Base-by-base conservation (phyloP, 1,140 invertebrate genomes). In the Pachyrhynchus sulphureomaculatus region DNA sequence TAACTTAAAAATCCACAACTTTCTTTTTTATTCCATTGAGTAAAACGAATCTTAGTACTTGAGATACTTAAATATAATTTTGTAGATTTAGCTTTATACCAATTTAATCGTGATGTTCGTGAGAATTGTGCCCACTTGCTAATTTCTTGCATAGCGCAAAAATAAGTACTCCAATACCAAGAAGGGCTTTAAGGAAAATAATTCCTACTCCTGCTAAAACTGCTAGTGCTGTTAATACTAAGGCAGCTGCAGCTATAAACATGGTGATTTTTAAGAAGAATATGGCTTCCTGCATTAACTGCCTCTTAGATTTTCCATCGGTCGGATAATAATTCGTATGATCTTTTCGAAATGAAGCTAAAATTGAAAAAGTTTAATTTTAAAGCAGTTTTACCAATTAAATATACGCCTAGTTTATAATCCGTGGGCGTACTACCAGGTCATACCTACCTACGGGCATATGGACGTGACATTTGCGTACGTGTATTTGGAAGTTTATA, bases 391-490 rank as follows among this genome's bases (percentile, higher is more conserved):
- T 45, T 6, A 42, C 15, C 9, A 18, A 32, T 44, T 49, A n/a
- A n/a, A n/a, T n/a, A n/a, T n/a, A n/a, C n/a, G n/a, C n/a, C n/a
- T n/a, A n/a, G 18, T 45, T 2, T 20, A 5, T 13, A 23, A 1
- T 4, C 4, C 15, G 13, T 20, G 24, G 59, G 45, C 32, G 51
- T 61, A 53, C 39, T 26, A 37, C 59, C 44, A 29, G 59, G 49
- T 54, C 59, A 48, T 33, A 36, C 39, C 51, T 51, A 51, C 49
- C 47, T 61, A 49, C 33, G 59, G 59, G 51, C 21, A n/a, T 8
- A 17, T 23, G 29, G 59, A 61, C 29, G 48, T 29, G 47, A 45
- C 59, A 61, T 61, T 61, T 61, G 59, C 59, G 59, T 61, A 61
- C 59, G 51, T 44, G 8, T 33, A 51, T 9, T 21, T 10, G 12